Evolutionary conservation across 2,797 vertebrate species (phyloP), one percentile per base, ranked within the genome.

Genomic region (Pangasius djambal): DNA sequence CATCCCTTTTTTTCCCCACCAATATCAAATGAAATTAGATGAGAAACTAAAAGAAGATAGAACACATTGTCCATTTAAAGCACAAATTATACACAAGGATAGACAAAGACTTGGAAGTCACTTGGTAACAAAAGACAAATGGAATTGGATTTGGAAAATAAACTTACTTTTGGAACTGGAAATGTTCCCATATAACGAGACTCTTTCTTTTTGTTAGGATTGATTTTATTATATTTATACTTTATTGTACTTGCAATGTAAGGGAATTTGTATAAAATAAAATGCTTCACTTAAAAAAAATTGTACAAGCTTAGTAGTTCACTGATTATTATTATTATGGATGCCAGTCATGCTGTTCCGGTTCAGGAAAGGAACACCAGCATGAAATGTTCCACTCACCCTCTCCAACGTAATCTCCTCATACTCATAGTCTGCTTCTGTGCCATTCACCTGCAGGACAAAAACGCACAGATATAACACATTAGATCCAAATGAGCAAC

Each of bases 391-490:
- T 20, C 57, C 57, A 86, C 95, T 97, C 93, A 99, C 98, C 97
- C 98, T 95, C 96, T 99, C 98, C 93, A 99, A 95, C 31, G 97
- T 98, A 94, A 99, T 99, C 96, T 99, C 98, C 95, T 99, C 98
- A 93, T 99, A 99, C 92, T 99, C 98, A 12, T 97, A 98, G 89
- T 99, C 98, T 0, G 97, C 97, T 94, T 99, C 98, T 0, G 98
- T 97, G 92, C 98, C 98, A 90, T 99, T 99, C 89, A 99, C 97
- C 98, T 99, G 93, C 55, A 77, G 69, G 69, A 63, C 6, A 50
- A 4, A 50, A 3, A 40, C 5, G 52, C 28, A 50, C 15, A 50
- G 2, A 50, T n/a, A n/a, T 1, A 20, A 61, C 34, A 63, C 44
- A 34, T 7, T 31, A 31, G 57, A 63, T 40, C 57, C 79, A 3